Percentiles rank a stretch among this genome's conserved stretches.
These are phyloP conservation scores for Malurus splendens DNA, from an alignment of 2,797 vertebrate species.

Conservation along the genomic window DNA sequence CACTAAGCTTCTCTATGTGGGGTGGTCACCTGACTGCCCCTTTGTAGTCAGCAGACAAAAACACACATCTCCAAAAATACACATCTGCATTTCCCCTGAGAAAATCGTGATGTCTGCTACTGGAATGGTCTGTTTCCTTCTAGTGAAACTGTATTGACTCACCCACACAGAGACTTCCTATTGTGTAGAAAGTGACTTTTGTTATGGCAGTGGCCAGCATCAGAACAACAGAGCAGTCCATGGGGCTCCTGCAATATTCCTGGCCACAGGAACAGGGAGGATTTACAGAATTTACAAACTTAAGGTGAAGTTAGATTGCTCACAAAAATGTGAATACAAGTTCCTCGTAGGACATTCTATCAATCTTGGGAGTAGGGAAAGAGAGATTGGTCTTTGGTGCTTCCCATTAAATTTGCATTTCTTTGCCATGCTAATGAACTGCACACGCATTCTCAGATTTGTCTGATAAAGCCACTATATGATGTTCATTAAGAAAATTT, in stretches of 20 bases:
- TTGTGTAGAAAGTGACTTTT: neutral
- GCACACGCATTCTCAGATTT: neutral
- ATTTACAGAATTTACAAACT: neutral
- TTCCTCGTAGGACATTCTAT: neutral
- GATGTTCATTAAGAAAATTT: neutral
- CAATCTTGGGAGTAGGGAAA: neutral
- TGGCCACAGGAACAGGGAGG: neutral
- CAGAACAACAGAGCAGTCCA: neutral
- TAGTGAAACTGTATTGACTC: rapidly evolving
- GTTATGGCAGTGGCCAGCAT: neutral
- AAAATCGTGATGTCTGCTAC: neutral
- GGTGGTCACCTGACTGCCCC: neutral
- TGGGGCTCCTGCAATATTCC: neutral
- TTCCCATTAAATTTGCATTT: neutral
- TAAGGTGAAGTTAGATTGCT: neutral
- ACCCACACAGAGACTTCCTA: neutral
- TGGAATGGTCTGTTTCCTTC: neutral
- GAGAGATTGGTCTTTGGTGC: rapidly evolving
- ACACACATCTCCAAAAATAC: neutral
- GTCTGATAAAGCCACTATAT: neutral
- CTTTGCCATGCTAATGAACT: neutral
- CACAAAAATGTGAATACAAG: neutral
- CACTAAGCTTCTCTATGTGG: neutral
- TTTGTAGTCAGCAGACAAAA: neutral
- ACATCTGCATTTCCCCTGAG: neutral